These are phyloP conservation scores for Rhingia rostrata DNA, from an alignment of 2,888 invertebrate species.

Conservation along the genomic window DNA sequence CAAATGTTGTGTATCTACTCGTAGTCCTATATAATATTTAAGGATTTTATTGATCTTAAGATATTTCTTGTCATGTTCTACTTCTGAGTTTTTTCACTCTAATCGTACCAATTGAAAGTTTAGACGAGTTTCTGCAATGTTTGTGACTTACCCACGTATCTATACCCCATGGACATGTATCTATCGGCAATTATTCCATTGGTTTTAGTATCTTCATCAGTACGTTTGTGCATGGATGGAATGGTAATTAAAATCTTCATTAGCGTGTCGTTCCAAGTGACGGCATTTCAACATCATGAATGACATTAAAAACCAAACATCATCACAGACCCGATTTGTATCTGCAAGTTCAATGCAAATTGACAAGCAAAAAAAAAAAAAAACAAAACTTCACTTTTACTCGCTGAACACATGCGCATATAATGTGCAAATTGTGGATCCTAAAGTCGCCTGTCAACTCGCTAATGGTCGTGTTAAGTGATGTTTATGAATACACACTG, in stretches of 20 bases:
- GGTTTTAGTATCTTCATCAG: conserved; percentile 8
- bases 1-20: background rate
- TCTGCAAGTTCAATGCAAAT: background rate
- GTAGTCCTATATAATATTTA: background rate
- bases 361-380: too few relatives aligned
- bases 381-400: background rate
- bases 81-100: too few relatives aligned
- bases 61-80: too few relatives aligned
- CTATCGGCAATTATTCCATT: background rate
- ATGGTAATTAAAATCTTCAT: conserved; percentile 34
- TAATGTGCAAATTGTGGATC: conserved; percentile 28
- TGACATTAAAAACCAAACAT: conserved; percentile 26
- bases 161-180: background rate
- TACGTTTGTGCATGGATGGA: conserved; percentile 16
- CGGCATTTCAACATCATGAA: conserved; percentile 4
- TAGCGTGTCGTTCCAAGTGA: background rate
- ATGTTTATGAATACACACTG: background rate
- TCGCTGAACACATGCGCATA: background rate
- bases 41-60: too few relatives aligned
- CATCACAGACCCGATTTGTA: conserved; percentile 2
- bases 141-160: background rate
- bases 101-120: too few relatives aligned
- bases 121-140: too few relatives aligned
- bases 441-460: conserved; percentile 18
- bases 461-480: background rate